Percentiles rank a stretch among this genome's conserved stretches.
Conservation (phyloP, 1,140 invertebrate species). For the Vollenhovia emeryi region DNA sequence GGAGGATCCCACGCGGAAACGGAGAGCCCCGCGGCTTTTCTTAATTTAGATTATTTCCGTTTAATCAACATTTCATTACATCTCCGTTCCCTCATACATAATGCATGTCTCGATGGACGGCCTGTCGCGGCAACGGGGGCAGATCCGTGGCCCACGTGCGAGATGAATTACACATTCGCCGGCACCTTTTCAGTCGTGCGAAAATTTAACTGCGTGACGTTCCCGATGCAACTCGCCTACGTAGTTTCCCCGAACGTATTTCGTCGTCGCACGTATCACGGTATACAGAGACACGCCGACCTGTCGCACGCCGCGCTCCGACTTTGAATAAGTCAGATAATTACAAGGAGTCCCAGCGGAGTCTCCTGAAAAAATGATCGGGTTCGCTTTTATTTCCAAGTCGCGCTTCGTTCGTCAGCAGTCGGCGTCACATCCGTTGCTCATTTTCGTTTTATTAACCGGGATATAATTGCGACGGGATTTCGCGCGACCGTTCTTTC, state of each 20-base stretch:
- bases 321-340: background rate
- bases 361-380: background rate
- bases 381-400: background rate
- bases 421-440: conserved; percentile 18
- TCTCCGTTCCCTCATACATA: background rate
- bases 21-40: too few species aligned
- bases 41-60: conserved; percentile 13
- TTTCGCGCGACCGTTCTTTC: background rate
- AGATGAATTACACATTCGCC: conserved; percentile 28
- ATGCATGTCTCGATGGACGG: background rate
- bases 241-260: background rate
- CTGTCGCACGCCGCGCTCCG: background rate
- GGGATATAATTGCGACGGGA: conserved; percentile 12
- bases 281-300: background rate
- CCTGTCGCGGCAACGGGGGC: background rate
- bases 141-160: background rate
- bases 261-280: background rate
- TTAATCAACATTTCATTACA: background rate
- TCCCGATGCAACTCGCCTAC: conserved; percentile 2
- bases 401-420: background rate
- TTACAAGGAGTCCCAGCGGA: background rate
- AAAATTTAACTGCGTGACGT: conserved; percentile 9
- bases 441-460: conserved; percentile 10
- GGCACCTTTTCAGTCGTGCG: conserved; percentile 28
- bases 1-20: background rate